Evolutionary conservation across 2,888 invertebrate genomes (phyloP).

Genomic region (Argynnis bischoffii): DNA sequence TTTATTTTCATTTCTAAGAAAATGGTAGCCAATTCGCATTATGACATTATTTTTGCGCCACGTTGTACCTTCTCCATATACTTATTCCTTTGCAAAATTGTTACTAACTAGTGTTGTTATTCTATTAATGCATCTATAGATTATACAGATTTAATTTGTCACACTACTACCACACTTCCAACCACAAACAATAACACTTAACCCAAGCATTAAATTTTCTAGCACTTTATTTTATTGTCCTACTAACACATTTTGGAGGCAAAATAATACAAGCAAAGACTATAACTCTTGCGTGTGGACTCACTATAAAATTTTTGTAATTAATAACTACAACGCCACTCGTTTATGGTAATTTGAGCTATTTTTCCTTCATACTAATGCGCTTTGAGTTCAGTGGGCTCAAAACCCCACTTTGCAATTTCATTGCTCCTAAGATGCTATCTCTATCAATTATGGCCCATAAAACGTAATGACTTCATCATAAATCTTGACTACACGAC

Average conservation of each 20-base stretch:
- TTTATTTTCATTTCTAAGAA: too few species aligned
- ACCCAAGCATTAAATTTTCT: constrained; percentile 18
- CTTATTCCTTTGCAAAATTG: too few species aligned
- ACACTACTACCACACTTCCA: neutral
- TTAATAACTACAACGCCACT: constrained; percentile 74
- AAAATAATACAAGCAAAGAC: constrained; percentile 36
- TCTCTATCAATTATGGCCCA: constrained; percentile 81
- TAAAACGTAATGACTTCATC: constrained; percentile 81
- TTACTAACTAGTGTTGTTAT: too few species aligned
- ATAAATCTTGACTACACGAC: constrained; percentile 79
- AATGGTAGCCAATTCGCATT: too few species aligned
- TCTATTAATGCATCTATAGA: neutral
- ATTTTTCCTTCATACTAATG: constrained; percentile 74
- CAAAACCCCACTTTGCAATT: constrained; percentile 76
- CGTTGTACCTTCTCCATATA: too few species aligned
- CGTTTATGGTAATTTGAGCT: constrained; percentile 70
- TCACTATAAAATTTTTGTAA: constrained; percentile 69
- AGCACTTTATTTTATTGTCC: constrained; percentile 29
- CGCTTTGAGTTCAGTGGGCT: constrained; percentile 70
- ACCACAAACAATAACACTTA: constrained; percentile 14
- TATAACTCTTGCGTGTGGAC: constrained; percentile 60
- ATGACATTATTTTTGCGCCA: too few species aligned
- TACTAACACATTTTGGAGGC: constrained; percentile 25
- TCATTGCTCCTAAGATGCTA: constrained; percentile 72
- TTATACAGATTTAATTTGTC: neutral